These are phyloP conservation scores for Melinaea marsaeus DNA, from an alignment of 2,888 invertebrate genomes.

Conservation along the genomic window DNA sequence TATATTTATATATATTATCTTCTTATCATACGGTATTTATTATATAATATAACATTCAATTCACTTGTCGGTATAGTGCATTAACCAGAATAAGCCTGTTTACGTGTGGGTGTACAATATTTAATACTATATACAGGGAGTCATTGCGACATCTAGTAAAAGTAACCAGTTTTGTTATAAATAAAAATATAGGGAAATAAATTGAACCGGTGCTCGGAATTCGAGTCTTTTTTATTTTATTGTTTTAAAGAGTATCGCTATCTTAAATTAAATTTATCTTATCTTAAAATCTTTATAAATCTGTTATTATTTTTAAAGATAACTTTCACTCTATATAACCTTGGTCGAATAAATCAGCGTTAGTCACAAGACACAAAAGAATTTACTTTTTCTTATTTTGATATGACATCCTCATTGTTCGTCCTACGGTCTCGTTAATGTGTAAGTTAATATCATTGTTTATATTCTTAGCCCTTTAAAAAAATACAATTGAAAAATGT, in stretches of 20 bases:
- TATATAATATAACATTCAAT: not conserved
- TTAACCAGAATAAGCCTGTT: slow-evolving; percentile 35
- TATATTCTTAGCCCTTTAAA: slow-evolving; percentile 8
- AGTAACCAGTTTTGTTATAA: slow-evolving; percentile 43
- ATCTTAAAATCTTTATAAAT: not conserved
- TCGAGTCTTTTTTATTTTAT: slow-evolving; percentile 6
- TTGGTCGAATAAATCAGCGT: not conserved
- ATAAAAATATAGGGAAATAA: slow-evolving; percentile 30
- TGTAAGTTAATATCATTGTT: slow-evolving; percentile 26
- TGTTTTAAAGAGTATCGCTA: not conserved
- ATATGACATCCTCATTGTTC: slow-evolving; percentile 22
- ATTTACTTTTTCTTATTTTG: not conserved
- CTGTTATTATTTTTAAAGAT: not conserved
- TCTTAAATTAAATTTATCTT: not conserved
- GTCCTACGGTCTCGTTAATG: slow-evolving; percentile 16
- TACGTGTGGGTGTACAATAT: slow-evolving; percentile 49
- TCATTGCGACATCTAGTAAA: slow-evolving; percentile 52
- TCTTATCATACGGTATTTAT: not conserved
- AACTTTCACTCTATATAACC: not conserved
- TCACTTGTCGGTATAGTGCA: slow-evolving; percentile 16
- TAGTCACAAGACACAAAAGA: not conserved
- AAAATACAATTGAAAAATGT: slow-evolving; percentile 1
- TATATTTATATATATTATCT: no score
- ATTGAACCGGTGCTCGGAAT: slow-evolving; percentile 25
- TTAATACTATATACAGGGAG: slow-evolving; percentile 50